Evolutionary conservation across 2,888 invertebrate species (phyloP).

Genomic region (Platypus cylindrus): DNA sequence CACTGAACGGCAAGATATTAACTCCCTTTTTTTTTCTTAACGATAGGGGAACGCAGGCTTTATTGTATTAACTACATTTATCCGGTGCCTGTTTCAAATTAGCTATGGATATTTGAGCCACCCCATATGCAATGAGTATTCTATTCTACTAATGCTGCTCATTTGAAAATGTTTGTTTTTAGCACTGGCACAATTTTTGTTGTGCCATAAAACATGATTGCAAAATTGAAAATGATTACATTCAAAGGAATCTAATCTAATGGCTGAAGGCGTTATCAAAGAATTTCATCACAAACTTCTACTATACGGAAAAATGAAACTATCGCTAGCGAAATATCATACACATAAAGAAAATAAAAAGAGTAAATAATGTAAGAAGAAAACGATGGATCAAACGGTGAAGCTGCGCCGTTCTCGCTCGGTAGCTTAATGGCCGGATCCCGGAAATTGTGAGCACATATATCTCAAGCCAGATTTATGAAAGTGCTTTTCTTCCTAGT

Average conservation of each 20-base stretch:
- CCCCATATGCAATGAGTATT: too few species aligned
- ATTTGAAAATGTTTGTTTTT: too few species aligned
- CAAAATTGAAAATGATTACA: not conserved
- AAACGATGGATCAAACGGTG: constrained; percentile 29
- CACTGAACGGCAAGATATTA: constrained; percentile 6
- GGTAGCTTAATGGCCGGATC: constrained; percentile 68
- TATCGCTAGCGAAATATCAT: too few species aligned
- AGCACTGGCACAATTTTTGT: too few species aligned
- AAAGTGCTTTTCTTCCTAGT: constrained; percentile 53
- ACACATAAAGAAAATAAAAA: too few species aligned
- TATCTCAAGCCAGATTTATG: constrained; percentile 83
- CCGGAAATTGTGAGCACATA: constrained; percentile 84
- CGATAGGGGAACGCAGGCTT: not conserved
- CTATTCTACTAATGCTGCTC: too few species aligned
- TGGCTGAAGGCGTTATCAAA: not conserved
- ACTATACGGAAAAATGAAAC: not conserved
- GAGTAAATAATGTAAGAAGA: too few species aligned
- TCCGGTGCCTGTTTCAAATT: constrained; percentile 3
- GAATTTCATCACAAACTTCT: not conserved
- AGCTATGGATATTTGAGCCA: constrained; percentile 1
- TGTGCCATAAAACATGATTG: too few species aligned
- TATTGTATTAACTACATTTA: constrained; percentile 3
- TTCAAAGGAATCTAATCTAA: not conserved
- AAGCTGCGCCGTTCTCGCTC: constrained; percentile 28
- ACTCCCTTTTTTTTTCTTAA: constrained; percentile 5